These are phyloP conservation scores for Watersipora subatra DNA, from an alignment of 1,140 invertebrate genomes.

Conservation along the genomic window DNA sequence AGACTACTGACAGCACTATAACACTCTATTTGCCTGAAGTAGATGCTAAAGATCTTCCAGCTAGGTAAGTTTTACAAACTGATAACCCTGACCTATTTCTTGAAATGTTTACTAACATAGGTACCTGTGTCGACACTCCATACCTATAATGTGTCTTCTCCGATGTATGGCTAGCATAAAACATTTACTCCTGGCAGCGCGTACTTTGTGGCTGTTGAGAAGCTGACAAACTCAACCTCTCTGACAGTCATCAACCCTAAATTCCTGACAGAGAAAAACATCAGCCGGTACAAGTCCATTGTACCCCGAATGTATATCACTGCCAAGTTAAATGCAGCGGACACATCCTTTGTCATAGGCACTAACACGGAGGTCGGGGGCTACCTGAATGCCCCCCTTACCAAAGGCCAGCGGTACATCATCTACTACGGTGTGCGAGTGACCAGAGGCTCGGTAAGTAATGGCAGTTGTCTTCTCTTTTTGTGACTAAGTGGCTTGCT, in stretches of 20 bases:
- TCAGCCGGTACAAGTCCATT: neutral
- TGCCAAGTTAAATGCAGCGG: neutral
- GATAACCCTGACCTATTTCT: too few species aligned
- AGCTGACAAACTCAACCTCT: neutral
- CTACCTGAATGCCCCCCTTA: slow-evolving; percentile 63
- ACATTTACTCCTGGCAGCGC: too few species aligned
- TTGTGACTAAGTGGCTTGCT: too few species aligned
- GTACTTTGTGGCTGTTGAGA: neutral
- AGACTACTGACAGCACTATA: too few species aligned
- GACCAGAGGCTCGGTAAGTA: neutral
- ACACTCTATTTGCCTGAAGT: too few species aligned
- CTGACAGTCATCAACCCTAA: neutral
- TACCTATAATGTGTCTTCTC: too few species aligned
- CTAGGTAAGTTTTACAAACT: too few species aligned
- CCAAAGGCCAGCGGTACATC: slow-evolving; percentile 49
- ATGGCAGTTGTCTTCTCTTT: too few species aligned
- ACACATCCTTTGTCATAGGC: slow-evolving; percentile 55
- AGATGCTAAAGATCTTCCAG: too few species aligned
- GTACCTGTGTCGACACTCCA: too few species aligned
- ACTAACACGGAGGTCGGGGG: slow-evolving; percentile 58
- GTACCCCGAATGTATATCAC: neutral
- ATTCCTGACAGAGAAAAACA: neutral
- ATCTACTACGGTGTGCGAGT: slow-evolving; percentile 49
- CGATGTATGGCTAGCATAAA: too few species aligned
- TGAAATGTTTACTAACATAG: too few species aligned